Evolutionary conservation across 2,113 vertebrate species (phyloP), one percentile per base, ranked within the genome.

Genomic region (Pelodiscus sinensis): DNA sequence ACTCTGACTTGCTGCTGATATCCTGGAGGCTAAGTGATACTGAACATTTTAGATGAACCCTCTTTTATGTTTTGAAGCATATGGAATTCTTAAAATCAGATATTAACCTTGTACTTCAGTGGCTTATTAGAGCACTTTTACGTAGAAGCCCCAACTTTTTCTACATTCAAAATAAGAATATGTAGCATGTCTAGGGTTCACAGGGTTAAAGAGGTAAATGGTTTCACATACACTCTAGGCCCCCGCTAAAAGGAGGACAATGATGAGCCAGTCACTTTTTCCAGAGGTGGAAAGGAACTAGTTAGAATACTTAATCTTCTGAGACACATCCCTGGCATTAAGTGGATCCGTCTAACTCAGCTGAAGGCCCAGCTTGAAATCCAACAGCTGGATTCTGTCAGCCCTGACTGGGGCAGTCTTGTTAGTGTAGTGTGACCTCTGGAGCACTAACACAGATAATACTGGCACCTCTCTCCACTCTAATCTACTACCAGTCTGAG

Each of bases 351-450:
- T 97, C 95, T 97, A 95, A 92, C 93, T 93, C 87, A 93, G 90
- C 87, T 51, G 86, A 95, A 96, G 83, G 94, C 86, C 84, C 38
- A 52, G 35, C 58, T 80, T 85, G 91, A 71, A 58, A 91, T 50
- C 0, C 93, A 94, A 94, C 99, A 99, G 99, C 99, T 99, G 99
- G 98, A 98, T 97, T 98, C 97, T 98, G 98, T 99, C 99, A 99
- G 92, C 96, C 96, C 95, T 98, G 98, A 97, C 98, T 97, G 97
- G 98, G 98, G 98, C 98, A 86, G 98, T 97, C 98, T 98, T 99
- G 98, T 99, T 99, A 99, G 98, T 99, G 96, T 98, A 99, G 98
- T 96, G 96, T 98, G 99, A 99, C 99, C 99, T 98, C 98, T 96
- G 97, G 98, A 99, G 98, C 98, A 98, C 98, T 98, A 97, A 96